These are phyloP conservation scores for Todiramphus saurophagus DNA, from an alignment of 2,113 vertebrate species.

Conservation along the genomic window DNA sequence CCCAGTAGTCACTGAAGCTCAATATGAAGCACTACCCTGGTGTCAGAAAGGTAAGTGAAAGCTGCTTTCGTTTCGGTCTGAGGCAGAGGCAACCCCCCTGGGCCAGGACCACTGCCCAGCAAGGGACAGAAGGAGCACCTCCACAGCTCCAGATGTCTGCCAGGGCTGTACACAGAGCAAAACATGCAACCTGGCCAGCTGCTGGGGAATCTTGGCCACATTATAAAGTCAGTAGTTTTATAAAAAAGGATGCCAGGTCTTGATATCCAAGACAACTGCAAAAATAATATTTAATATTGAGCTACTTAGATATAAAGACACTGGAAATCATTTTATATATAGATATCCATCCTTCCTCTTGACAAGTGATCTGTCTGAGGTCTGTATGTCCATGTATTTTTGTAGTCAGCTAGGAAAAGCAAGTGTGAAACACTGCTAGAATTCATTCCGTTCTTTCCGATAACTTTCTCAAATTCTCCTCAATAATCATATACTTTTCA, in stretches of 20 bases:
- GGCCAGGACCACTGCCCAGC: fast-evolving
- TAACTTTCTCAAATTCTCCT: not conserved
- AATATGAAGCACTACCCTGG: not conserved
- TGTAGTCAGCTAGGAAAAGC: not conserved
- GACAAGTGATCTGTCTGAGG: not conserved
- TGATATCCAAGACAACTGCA: not conserved
- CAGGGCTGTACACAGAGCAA: not conserved
- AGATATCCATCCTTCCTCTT: not conserved
- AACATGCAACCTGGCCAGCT: not conserved
- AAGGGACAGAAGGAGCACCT: not conserved
- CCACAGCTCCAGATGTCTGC: not conserved
- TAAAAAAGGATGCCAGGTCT: not conserved
- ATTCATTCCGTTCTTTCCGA: not conserved
- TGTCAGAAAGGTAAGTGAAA: not conserved
- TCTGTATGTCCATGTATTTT: not conserved
- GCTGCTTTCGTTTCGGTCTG: not conserved
- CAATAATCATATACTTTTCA: not conserved
- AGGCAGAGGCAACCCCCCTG: fast-evolving
- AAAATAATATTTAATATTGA: not conserved
- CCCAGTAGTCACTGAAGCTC: not conserved
- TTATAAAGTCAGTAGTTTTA: no score
- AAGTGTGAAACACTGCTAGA: not conserved
- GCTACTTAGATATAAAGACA: not conserved
- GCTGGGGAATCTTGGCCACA: fast-evolving
- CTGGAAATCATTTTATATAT: not conserved